phyloP scores from a whole-genome alignment of 2,888 invertebrate genomes.

The Ischnus inquisitorius region DNA sequence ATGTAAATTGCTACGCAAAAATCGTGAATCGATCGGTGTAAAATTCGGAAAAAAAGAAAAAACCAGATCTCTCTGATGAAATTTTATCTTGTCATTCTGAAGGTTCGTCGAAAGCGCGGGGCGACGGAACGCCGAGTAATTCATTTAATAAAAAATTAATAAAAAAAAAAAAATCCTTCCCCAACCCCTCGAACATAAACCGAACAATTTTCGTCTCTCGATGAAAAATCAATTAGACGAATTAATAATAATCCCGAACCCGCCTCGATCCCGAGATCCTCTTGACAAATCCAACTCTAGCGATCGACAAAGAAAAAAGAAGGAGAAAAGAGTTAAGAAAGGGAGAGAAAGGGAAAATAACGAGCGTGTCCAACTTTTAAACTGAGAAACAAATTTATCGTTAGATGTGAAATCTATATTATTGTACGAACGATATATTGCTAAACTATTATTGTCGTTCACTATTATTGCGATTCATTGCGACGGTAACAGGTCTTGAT shows the following conservation, averaged over 20 bases:
- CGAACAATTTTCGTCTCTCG: conserved; percentile 72
- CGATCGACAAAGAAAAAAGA: conserved; percentile 46
- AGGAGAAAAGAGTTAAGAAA: no score
- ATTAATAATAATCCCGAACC: conserved; percentile 53
- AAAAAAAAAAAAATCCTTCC: no score
- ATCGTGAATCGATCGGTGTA: conserved; percentile 18
- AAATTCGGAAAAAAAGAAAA: conserved; percentile 44
- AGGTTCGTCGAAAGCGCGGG: conserved; percentile 77
- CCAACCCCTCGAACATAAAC: conserved; percentile 66
- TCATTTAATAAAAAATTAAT: no score
- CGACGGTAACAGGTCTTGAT: conserved; percentile 75
- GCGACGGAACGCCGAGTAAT: conserved; percentile 74
- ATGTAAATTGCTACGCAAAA: conserved; percentile 32
- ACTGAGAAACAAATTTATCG: conserved; percentile 81
- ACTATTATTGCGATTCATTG: conserved; percentile 82
- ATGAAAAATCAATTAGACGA: conserved; percentile 58
- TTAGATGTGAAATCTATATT: conserved; percentile 85
- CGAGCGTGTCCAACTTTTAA: conserved; percentile 66
- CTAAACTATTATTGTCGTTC: conserved; percentile 83
- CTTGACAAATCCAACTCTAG: conserved; percentile 50
- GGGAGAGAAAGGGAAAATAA: conserved; percentile 71
- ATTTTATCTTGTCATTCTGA: conserved; percentile 76
- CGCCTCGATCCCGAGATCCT: conserved; percentile 53
- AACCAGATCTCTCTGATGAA: conserved; percentile 39
- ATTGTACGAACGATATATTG: conserved; percentile 82